Conservation (phyloP, 1,140 invertebrate species). For the Drosophila repleta region DNA sequence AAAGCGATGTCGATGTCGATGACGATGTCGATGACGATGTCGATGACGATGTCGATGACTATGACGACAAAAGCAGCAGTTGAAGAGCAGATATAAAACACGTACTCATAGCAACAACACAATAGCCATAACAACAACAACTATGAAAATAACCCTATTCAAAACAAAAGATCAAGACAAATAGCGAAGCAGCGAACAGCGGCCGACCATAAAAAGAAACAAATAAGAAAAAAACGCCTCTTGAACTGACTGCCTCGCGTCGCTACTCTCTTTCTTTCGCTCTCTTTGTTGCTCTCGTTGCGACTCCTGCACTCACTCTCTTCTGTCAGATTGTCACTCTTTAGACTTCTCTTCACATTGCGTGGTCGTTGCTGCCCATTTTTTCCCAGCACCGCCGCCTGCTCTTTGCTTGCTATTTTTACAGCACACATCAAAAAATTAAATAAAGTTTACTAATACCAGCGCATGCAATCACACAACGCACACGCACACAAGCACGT, state of each 20-base stretch:
- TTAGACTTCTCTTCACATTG: constrained; percentile 35
- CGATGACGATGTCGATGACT: constrained; percentile 40
- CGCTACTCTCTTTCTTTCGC: constrained; percentile 24
- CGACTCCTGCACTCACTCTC: constrained; percentile 34
- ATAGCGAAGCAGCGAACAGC: constrained; percentile 50
- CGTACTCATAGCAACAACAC: constrained; percentile 40
- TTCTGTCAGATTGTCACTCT: constrained; percentile 22
- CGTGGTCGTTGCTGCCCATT: constrained; percentile 46
- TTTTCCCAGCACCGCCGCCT: constrained; percentile 29
- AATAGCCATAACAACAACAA: constrained; percentile 16
- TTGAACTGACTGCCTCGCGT: constrained; percentile 46
- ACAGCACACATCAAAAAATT: constrained; percentile 72
- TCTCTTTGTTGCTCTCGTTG: constrained; percentile 11
- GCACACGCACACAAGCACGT: constrained; percentile 33
- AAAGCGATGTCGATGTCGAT: constrained; percentile 25
- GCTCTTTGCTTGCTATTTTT: constrained; percentile 70
- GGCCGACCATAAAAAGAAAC: constrained; percentile 41
- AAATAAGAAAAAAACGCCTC: constrained; percentile 45
- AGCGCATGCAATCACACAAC: constrained; percentile 26
- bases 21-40: constrained; percentile 33
- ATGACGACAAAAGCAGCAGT: constrained; percentile 20
- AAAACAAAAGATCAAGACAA: constrained; percentile 78
- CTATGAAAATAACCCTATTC: constrained; percentile 52
- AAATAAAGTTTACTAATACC: constrained; percentile 61
- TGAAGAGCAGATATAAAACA: constrained; percentile 64